A percentile compares a stretch with the other conserved stretches of the same genome.
Evolutionary conservation across 2,888 invertebrate genomes (phyloP).

Genomic region (Cabera pusaria): DNA sequence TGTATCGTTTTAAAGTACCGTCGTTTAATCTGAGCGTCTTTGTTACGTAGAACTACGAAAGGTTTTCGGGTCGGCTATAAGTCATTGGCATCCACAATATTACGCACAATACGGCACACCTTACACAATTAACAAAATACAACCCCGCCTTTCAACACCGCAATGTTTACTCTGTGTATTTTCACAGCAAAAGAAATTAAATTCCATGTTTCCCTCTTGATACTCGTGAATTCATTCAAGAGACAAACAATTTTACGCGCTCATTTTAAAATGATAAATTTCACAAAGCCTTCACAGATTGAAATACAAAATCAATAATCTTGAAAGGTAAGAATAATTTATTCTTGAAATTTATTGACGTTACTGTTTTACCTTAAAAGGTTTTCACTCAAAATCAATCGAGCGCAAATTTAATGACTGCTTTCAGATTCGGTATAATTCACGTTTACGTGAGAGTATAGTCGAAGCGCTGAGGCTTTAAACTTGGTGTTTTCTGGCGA

Average conservation of each 20-base stretch:
- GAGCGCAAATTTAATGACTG: slow-evolving; percentile 78
- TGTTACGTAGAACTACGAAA: slow-evolving; percentile 44
- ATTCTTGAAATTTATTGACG: slow-evolving; percentile 57
- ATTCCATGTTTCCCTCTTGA: neutral
- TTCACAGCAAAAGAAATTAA: neutral
- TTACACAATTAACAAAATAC: slow-evolving; percentile 9
- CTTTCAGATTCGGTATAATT: slow-evolving; percentile 74
- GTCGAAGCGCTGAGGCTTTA: slow-evolving; percentile 58
- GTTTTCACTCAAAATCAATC: slow-evolving; percentile 71
- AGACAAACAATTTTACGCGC: slow-evolving; percentile 32
- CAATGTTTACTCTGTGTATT: slow-evolving; percentile 13
- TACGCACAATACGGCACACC: slow-evolving; percentile 20
- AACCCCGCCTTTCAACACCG: neutral
- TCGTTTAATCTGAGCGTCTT: slow-evolving; percentile 54
- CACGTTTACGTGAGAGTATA: slow-evolving; percentile 60
- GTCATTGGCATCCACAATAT: slow-evolving; percentile 51
- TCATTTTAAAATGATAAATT: slow-evolving; percentile 11
- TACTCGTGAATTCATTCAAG: slow-evolving; percentile 40
- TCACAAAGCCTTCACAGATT: slow-evolving; percentile 14
- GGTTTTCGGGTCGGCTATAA: slow-evolving; percentile 45
- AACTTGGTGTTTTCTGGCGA: slow-evolving; percentile 69
- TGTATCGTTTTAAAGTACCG: slow-evolving; percentile 45
- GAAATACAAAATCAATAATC: slow-evolving; percentile 50
- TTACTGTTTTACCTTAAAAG: slow-evolving; percentile 71
- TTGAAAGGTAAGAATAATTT: slow-evolving; percentile 51